Percentiles rank a stretch among this genome's conserved stretches.
These are phyloP conservation scores for Cathartes aura DNA, from an alignment of 2,113 vertebrate genomes.

Conservation along the genomic window DNA sequence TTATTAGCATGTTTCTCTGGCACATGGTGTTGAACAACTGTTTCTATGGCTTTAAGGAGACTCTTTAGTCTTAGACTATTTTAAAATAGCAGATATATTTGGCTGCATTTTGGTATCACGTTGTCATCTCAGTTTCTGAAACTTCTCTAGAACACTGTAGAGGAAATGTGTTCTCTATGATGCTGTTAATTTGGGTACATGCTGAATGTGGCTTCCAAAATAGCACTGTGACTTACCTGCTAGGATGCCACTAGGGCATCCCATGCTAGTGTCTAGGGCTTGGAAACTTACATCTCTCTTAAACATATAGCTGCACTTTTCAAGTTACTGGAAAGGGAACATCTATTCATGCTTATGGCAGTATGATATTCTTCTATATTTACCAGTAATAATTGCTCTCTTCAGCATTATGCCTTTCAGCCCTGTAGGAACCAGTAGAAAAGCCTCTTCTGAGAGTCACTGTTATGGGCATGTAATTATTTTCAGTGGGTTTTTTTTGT, in stretches of 20 bases:
- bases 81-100: background rate
- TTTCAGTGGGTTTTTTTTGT: background rate
- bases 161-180: background rate
- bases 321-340: background rate
- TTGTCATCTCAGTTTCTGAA: constrained; percentile 1
- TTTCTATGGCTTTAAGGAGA: background rate
- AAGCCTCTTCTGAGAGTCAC: background rate
- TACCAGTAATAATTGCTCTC: background rate
- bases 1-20: background rate
- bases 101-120: background rate
- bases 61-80: background rate
- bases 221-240: background rate
- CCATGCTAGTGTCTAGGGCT: background rate
- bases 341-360: background rate
- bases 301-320: constrained; percentile 20
- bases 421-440: background rate
- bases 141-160: background rate
- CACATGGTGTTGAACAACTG: background rate
- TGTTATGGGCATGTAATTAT: background rate
- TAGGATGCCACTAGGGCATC: background rate
- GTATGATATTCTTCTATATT: background rate
- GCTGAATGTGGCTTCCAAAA: background rate
- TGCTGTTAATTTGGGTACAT: background rate
- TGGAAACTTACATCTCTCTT: background rate
- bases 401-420: background rate